phyloP scores from a whole-genome alignment of 2,888 invertebrate species.

The Archaeoteleia sp. region DNA sequence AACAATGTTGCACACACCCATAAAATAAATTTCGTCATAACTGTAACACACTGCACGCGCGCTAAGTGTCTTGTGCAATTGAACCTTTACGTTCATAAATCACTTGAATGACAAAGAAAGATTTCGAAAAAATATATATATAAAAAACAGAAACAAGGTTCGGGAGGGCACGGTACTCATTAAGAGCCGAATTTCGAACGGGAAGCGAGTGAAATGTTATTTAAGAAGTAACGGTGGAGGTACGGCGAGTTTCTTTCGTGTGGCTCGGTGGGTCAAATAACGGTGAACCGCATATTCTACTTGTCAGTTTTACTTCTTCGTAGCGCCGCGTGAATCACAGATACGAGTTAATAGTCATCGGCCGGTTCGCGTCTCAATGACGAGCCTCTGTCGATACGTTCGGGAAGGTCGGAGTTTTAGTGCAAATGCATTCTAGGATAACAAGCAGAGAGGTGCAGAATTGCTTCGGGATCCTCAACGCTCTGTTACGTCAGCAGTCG shows the following conservation, averaged over 20 bases:
- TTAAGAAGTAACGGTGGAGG: conserved; percentile 45
- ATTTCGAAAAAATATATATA: too few relatives aligned
- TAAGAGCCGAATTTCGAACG: conserved; percentile 35
- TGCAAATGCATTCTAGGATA: not conserved
- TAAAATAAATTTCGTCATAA: too few relatives aligned
- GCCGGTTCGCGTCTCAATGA: conserved; percentile 6
- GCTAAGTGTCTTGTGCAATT: too few relatives aligned
- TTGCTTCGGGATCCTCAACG: conserved; percentile 8
- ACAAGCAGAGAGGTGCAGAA: conserved; percentile 4
- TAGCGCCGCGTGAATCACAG: conserved; percentile 37
- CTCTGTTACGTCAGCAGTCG: conserved; percentile 23
- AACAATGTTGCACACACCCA: too few relatives aligned
- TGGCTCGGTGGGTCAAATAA: conserved; percentile 70
- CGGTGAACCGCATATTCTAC: conserved; percentile 68
- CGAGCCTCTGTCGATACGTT: conserved; percentile 1
- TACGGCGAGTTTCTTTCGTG: conserved; percentile 58
- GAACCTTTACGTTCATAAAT: too few relatives aligned
- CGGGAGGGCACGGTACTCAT: too few relatives aligned
- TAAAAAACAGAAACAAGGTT: too few relatives aligned
- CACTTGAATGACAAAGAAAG: too few relatives aligned
- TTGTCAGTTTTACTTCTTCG: conserved; percentile 58
- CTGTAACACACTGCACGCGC: too few relatives aligned
- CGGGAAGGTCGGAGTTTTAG: not conserved
- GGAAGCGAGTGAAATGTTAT: conserved; percentile 29
- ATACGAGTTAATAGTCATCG: conserved; percentile 7